Evolutionary conservation across 1,140 invertebrate species (phyloP).

Genomic region (Liolophura sinensis): DNA sequence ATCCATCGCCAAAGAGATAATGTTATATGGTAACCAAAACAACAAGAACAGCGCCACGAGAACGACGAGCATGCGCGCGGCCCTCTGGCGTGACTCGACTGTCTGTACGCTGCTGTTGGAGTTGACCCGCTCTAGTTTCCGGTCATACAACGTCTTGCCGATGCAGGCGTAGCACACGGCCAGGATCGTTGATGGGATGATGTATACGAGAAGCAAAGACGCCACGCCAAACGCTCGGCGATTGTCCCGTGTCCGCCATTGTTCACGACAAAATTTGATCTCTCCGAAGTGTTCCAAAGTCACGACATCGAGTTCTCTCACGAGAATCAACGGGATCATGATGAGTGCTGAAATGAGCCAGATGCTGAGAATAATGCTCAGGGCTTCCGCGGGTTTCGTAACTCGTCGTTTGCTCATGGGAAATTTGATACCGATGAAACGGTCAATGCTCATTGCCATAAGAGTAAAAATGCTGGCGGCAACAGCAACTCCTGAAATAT

Average conservation of each 20-base stretch:
- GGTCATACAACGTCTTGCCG: constrained; percentile 58
- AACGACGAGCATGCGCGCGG: constrained; percentile 88
- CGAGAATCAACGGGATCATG: constrained; percentile 70
- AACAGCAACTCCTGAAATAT: constrained; percentile 70
- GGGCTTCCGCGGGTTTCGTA: constrained; percentile 66
- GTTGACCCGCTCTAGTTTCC: constrained; percentile 57
- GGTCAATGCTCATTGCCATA: constrained; percentile 79
- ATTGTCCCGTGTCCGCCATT: constrained; percentile 52
- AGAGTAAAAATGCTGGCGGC: constrained; percentile 79
- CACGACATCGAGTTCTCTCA: constrained; percentile 49
- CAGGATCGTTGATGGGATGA: constrained; percentile 61
- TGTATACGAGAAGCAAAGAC: constrained; percentile 61
- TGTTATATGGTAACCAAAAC: constrained; percentile 89
- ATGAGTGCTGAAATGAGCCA: constrained; percentile 71
- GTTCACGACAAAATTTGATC: constrained; percentile 65
- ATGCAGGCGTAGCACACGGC: constrained; percentile 62
- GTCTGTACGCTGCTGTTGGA: constrained; percentile 66
- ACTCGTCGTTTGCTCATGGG: constrained; percentile 63
- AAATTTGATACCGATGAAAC: constrained; percentile 75
- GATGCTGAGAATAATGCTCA: constrained; percentile 63
- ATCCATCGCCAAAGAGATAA: constrained; percentile 69
- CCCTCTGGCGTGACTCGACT: constrained; percentile 80
- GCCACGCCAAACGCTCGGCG: constrained; percentile 61
- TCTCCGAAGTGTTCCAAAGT: constrained; percentile 17
- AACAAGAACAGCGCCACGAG: constrained; percentile 92